phyloP scores from a whole-genome alignment of 2,888 invertebrate genomes.

The Cinara cedri region DNA sequence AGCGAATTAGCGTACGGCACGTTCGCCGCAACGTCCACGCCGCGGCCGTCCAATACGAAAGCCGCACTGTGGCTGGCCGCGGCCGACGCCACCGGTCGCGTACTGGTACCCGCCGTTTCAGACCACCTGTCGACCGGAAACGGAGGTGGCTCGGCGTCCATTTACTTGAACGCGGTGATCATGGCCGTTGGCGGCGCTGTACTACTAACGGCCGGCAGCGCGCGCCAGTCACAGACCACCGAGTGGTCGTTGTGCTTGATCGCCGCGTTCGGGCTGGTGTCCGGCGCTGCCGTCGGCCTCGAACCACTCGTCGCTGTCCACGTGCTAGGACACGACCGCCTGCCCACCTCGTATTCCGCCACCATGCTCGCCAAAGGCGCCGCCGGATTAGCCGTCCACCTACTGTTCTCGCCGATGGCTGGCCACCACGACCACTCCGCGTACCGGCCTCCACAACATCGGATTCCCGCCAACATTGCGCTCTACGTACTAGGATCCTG shows the following conservation, averaged over 20 bases:
- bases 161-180: background rate
- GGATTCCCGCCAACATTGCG: background rate
- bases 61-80: background rate
- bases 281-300: constrained; percentile 21
- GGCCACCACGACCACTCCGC: background rate
- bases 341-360: constrained; percentile 8
- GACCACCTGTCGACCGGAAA: background rate
- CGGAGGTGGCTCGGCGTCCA: constrained; percentile 12
- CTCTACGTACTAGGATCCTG: constrained; percentile 11
- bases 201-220: background rate
- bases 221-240: background rate
- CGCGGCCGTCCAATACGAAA: background rate
- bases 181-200: background rate
- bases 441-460: background rate
- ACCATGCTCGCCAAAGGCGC: constrained; percentile 32
- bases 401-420: constrained; percentile 6
- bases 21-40: background rate
- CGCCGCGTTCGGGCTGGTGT: constrained; percentile 8
- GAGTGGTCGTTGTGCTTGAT: background rate
- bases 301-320: constrained; percentile 27
- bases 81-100: constrained; percentile 17
- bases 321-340: constrained; percentile 14
- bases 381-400: constrained; percentile 17
- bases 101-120: background rate
- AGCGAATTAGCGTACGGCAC: background rate